Conservation (phyloP, 2,113 vertebrate species). For the Gallinago media region DNA sequence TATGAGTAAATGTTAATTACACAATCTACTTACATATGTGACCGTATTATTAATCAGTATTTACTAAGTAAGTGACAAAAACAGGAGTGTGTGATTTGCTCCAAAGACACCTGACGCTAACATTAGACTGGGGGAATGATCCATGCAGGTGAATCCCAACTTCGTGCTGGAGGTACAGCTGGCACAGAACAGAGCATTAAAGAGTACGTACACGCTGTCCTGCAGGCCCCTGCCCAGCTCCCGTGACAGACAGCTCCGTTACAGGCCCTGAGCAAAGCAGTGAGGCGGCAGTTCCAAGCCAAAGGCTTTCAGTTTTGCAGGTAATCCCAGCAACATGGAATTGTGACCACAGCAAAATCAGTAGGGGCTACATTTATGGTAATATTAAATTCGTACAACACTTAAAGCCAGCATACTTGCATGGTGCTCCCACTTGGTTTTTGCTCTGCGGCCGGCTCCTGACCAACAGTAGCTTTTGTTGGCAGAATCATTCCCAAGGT, state of each 20-base stretch:
- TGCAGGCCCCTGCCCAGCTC: background rate
- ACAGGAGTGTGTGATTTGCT: accelerated
- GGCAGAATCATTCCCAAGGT: constrained; percentile 77
- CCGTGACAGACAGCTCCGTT: accelerated
- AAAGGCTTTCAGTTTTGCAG: background rate
- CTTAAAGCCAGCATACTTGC: constrained; percentile 24
- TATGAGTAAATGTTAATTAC: accelerated
- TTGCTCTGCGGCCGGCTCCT: constrained; percentile 22
- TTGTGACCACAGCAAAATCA: background rate
- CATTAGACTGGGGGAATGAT: background rate
- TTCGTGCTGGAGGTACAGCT: background rate
- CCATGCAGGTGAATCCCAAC: background rate
- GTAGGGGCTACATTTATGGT: background rate
- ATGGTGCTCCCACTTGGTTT: background rate
- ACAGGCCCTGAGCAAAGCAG: background rate
- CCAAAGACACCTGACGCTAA: background rate
- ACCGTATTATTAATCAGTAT: background rate
- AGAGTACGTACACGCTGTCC: accelerated
- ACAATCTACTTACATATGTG: background rate
- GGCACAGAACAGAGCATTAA: accelerated
- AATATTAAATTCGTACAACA: accelerated
- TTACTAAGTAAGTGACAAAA: background rate
- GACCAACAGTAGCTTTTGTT: constrained; percentile 45
- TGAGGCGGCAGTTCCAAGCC: background rate
- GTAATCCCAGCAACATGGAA: background rate